These are phyloP conservation scores for Acrobasis consociella DNA, from an alignment of 2,888 invertebrate genomes.

Conservation along the genomic window DNA sequence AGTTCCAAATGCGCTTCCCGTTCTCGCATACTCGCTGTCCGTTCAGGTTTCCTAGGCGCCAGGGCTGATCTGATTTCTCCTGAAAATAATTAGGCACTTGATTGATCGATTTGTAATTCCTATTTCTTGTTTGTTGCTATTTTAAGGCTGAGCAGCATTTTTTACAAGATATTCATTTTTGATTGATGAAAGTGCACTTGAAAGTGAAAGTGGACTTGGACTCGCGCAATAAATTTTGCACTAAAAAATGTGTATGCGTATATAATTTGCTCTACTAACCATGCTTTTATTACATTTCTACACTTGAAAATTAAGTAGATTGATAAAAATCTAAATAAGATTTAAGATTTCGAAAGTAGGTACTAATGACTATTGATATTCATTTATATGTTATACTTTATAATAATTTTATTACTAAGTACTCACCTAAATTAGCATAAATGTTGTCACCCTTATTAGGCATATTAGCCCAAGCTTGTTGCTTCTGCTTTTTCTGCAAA, in stretches of 20 bases:
- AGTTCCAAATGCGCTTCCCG: slow-evolving; percentile 86
- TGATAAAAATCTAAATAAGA: too few species aligned
- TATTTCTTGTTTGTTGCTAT: background rate
- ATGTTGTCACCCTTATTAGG: slow-evolving; percentile 81
- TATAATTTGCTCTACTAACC: background rate
- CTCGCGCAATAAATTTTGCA: background rate
- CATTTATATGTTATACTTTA: background rate
- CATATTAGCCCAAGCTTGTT: slow-evolving; percentile 70
- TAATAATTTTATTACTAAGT: background rate
- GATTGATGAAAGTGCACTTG: background rate
- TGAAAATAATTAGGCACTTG: slow-evolving; percentile 52
- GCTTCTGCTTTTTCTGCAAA: slow-evolving; percentile 84
- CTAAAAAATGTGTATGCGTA: background rate
- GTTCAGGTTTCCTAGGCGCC: slow-evolving; percentile 91
- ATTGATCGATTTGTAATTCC: slow-evolving; percentile 1
- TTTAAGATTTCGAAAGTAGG: too few species aligned
- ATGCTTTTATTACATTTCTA: background rate
- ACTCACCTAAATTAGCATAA: slow-evolving; percentile 91
- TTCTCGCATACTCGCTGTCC: slow-evolving; percentile 93
- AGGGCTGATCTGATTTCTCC: slow-evolving; percentile 92
- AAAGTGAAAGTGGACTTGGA: background rate
- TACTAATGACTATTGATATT: background rate
- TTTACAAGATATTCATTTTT: background rate
- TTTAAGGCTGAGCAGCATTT: background rate
- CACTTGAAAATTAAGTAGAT: too few species aligned